These are phyloP conservation scores for Cerastis rubricosa DNA, from an alignment of 2,888 invertebrate genomes.

Conservation along the genomic window DNA sequence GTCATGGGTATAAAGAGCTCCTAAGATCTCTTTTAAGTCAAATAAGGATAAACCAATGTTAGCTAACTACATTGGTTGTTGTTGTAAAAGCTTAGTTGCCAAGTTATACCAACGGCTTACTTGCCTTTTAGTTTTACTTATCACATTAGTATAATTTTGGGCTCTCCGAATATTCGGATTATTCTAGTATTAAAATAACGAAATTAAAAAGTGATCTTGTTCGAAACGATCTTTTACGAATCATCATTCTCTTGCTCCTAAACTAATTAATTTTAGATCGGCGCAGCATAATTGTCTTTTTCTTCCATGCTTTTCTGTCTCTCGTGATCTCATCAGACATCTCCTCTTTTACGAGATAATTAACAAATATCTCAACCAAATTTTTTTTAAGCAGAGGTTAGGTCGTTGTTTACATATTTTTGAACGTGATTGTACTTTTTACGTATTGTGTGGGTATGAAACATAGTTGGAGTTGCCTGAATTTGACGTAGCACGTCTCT, in stretches of 20 bases:
- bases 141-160: no score
- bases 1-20: not conserved
- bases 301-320: no score
- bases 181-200: no score
- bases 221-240: not conserved
- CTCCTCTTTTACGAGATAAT: no score
- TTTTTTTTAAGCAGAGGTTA: not conserved
- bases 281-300: no score
- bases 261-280: no score
- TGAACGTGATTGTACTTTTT: slow-evolving; percentile 5
- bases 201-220: no score
- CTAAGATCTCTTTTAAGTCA: not conserved
- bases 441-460: not conserved
- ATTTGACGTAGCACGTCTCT: slow-evolving; percentile 14
- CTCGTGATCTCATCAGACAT: no score
- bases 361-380: not conserved
- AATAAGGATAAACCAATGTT: no score
- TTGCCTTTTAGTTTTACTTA: no score
- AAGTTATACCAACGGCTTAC: not conserved
- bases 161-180: no score
- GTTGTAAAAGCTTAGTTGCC: not conserved
- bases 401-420: not conserved
- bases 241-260: no score
- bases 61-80: not conserved
- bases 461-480: slow-evolving; percentile 12